Evolutionary conservation across 2,797 vertebrate genomes (phyloP).

Genomic region (Cebuella pygmaea): DNA sequence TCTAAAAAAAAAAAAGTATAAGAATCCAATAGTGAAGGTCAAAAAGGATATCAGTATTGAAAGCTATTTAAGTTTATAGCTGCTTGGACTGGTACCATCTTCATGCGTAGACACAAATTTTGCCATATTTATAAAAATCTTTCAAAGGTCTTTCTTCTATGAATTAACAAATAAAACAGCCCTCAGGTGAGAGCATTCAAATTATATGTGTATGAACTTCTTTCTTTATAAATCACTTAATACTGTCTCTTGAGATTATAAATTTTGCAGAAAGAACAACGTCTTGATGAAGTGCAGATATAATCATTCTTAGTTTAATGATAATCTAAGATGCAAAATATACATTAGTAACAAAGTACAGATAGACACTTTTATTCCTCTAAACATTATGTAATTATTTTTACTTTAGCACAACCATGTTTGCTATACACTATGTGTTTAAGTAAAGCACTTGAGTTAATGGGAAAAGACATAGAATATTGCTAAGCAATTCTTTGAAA

Average conservation of each 20-base stretch:
- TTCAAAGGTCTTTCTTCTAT: not conserved
- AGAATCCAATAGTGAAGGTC: not conserved
- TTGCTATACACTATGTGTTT: slow-evolving; percentile 30
- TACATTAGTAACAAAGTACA: not conserved
- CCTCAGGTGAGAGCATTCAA: not conserved
- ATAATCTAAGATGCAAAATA: not conserved
- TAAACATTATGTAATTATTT: not conserved
- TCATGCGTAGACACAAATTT: not conserved
- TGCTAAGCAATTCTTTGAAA: slow-evolving; percentile 61
- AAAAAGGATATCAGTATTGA: not conserved
- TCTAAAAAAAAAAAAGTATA: not conserved
- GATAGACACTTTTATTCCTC: not conserved
- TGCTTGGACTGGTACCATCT: not conserved
- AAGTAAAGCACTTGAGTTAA: slow-evolving; percentile 53
- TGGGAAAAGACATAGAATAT: slow-evolving; percentile 47
- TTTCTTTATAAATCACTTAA: not conserved
- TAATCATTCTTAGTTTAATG: not conserved
- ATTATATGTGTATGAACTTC: not conserved
- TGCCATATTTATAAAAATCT: not conserved
- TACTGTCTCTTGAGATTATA: not conserved
- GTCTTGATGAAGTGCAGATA: not conserved
- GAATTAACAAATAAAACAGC: not conserved
- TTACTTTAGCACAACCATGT: not conserved
- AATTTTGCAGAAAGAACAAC: not conserved
- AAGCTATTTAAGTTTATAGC: not conserved